Conservation (phyloP, 1,140 invertebrate species). For the Ips typographus region DNA sequence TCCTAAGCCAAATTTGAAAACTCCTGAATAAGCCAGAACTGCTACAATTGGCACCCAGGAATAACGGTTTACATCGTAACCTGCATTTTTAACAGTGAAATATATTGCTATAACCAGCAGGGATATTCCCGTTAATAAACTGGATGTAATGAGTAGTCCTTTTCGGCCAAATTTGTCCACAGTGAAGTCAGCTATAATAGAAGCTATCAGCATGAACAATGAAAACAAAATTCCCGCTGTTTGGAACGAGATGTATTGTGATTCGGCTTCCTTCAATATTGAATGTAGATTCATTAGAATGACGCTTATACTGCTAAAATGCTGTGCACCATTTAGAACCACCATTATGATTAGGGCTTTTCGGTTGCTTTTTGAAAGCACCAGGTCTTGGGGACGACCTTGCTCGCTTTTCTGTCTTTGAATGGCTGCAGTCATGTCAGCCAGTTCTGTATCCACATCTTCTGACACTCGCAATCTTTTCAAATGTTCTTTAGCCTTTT, state of each 20-base stretch:
- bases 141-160: constrained; percentile 44
- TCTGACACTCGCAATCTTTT: constrained; percentile 54
- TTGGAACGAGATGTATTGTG: constrained; percentile 41
- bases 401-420: constrained; percentile 43
- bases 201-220: constrained; percentile 44
- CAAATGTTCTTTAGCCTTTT: constrained; percentile 57
- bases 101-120: constrained; percentile 45
- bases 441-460: constrained; percentile 53
- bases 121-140: constrained; percentile 42
- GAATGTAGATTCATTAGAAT: constrained; percentile 60
- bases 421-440: constrained; percentile 50
- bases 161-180: constrained; percentile 47
- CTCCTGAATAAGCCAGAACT: constrained; percentile 46
- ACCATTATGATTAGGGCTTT: constrained; percentile 49
- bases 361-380: constrained; percentile 41
- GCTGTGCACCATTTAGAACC: constrained; percentile 59
- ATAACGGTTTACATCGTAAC: constrained; percentile 30
- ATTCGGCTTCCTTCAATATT: constrained; percentile 51
- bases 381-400: constrained; percentile 44
- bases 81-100: constrained; percentile 45
- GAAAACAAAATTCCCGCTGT: constrained; percentile 47
- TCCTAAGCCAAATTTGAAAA: constrained; percentile 48
- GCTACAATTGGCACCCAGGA: constrained; percentile 47
- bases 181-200: constrained; percentile 39
- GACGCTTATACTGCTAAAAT: constrained; percentile 56